Base-by-base conservation (phyloP, 1,140 invertebrate species). In the Drosophila saltans region DNA sequence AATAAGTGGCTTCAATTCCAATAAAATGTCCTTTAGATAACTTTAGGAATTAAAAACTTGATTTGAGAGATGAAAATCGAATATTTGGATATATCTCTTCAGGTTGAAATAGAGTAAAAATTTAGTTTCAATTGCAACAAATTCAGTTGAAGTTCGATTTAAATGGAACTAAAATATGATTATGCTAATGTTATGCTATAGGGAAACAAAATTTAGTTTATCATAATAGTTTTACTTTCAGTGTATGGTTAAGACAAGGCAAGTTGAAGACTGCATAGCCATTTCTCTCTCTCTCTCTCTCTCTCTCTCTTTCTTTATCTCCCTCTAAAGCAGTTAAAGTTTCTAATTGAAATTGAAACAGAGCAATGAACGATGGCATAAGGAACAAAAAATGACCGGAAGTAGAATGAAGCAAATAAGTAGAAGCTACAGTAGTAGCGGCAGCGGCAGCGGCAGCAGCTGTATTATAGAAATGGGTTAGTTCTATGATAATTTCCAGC, bases 301-400 rank as follows among this genome's bases (percentile, higher is more conserved):
- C 41, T 24, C 56, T 62, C 36, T 30, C 16, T 39, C 10, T 62
- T 52, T 58, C 26, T 40, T 21, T 39, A 7, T 62, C 3, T 69
- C 11, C 59, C 40, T 62, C 39, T 55, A 41, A 68, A 69, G 69
- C 69, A 74, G 80, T 86, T 86, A 78, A 86, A 88, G 83, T 88
- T 88, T 86, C 76, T 86, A 86, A 88, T 86, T 86, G 83, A 88
- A 86, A 88, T 80, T 88, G 76, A 88, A 88, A 83, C 75, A 73
- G 76, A 75, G 57, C 71, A 57, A 21, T 55, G 62, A 55, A 66
- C 55, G 61, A 33, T 21, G 16, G 43, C 40, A 43, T 43, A 70
- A 11, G 16, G 63, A 60, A 57, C 24, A 71, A 1, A 66, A 66
- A 48, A 45, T 67, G 41, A 67, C 10, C 26, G 69, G 63, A 43